Evolutionary conservation across 2,113 vertebrate genomes (phyloP).

Genomic region (Carassius carassius): DNA sequence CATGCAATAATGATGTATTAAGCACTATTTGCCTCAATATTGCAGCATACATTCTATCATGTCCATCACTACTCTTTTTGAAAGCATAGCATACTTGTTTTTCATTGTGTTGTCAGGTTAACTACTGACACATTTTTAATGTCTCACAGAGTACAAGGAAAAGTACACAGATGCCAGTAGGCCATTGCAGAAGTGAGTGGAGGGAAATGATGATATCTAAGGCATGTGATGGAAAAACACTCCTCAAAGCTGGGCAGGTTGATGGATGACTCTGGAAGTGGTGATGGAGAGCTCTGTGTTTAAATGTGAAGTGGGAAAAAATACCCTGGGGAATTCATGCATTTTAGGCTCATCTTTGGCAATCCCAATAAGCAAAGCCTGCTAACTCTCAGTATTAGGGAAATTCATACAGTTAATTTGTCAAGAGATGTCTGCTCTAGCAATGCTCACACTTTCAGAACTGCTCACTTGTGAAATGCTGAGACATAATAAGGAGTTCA

Average conservation of each 20-base stretch:
- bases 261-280: neutral
- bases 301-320: neutral
- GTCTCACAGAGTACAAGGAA: neutral
- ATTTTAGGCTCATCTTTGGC: neutral
- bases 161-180: neutral
- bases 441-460: neutral
- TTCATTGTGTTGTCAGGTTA: neutral
- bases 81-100: neutral
- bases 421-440: neutral
- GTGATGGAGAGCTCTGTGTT: neutral
- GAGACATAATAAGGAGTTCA: neutral
- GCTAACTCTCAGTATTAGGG: neutral
- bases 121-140: neutral
- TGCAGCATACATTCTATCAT: too few species aligned
- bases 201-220: neutral
- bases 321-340: too few species aligned
- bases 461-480: neutral
- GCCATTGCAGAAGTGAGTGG: neutral
- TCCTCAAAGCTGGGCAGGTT: neutral
- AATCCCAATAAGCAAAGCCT: neutral
- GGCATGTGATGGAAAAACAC: neutral
- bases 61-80: too few species aligned
- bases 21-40: too few species aligned
- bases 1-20: too few species aligned
- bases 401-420: neutral